Evolutionary conservation across 2,888 invertebrate species (phyloP), one percentile per base, ranked within the genome.

Genomic region (Pristionchus japonicus): DNA sequence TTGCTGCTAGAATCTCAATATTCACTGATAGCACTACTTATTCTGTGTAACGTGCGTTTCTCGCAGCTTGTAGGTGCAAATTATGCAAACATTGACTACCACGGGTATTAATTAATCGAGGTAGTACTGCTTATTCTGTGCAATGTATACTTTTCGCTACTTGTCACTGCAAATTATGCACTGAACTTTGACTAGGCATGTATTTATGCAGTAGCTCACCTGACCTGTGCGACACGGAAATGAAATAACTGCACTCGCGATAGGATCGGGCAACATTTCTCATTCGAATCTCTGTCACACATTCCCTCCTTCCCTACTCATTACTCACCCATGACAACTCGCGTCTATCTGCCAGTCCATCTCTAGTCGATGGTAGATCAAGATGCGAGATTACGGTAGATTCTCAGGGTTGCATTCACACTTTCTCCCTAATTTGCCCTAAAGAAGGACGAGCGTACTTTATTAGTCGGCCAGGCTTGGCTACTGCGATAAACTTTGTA

Each of bases 311-410:
- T 34, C 70, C 37, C 17, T 40, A 3, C 37, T 37, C 70, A 70
- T 70, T 70, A 70, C 70, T 70, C 70, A 70, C 70, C 70, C 70
- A 37, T 37, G 70, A 70, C 70, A 70, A 70, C 37, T 6, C 70
- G 7, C 15, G 3, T 4, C 40, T 70, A 70, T 70, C 70, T 57
- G 1, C 70, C 15, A 23, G 34, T 70, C 70, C 37, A 70, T 70
- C 70, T 37, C 37, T 70, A 7, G 34, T 20, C 70, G 7, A 6
- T 70, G 7, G 34, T 20, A 37, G 70, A 70, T 70, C 37, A 17
- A 0, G 0, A 13, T 15, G 70, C 2, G 15, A 34, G 70, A 70
- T 70, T 70, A 70, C 70, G 37, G 20, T 70, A 70, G 15, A 15
- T 64, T n/a, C 31, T 31, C 31, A n/a, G 27, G 1, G 61, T 61